Evolutionary conservation across 2,888 invertebrate genomes (phyloP), one percentile per base, ranked within the genome.

Genomic region (Toxonevra muliebris): DNA sequence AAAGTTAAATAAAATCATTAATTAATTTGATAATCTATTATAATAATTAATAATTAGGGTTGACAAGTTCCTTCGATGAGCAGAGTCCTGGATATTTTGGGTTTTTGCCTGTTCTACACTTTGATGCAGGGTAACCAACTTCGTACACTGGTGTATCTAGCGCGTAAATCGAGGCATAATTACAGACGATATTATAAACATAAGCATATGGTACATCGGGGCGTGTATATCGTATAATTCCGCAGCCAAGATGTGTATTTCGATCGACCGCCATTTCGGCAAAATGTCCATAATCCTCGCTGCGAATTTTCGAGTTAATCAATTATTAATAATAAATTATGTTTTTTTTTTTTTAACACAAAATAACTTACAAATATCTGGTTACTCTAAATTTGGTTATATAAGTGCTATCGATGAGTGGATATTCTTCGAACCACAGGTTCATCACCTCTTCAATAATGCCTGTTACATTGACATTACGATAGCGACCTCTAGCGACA

Each of bases 231-330:
- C 80, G 78, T 71, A 84, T 75, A 11, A 83, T 80, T 2, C 80
- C 82, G 71, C 85, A 85, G 20, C 85, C 85, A n/a, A 85, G 72
- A 63, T 80, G 80, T 0, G 79, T 80, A 53, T 80, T 84, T 1
- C 81, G 79, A 73, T 85, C 85, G 43, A 83, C 82, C 54, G 81
- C 77, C 69, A 85, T 80, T 73, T 83, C 84, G 1, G 81, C 81
- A 76, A 85, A 86, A 65, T 85, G 85, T 0, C 86, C 86, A 73
- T 85, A 85, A 66, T 79, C 78, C 75, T 83, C 81, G 63, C 86
- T 85, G 65, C 1, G 63, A 48, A n/a, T 19, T 4, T 30, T 30
- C 7, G 11, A 52, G 19, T 52, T 52, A 52, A n/a, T 52, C 2
- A 52, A 2, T 17, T 17, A 8, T 1, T 9, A n/a, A 17, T 3